Conservation (phyloP, 2,797 vertebrate genomes). For the Rhinogobio ventralis region DNA sequence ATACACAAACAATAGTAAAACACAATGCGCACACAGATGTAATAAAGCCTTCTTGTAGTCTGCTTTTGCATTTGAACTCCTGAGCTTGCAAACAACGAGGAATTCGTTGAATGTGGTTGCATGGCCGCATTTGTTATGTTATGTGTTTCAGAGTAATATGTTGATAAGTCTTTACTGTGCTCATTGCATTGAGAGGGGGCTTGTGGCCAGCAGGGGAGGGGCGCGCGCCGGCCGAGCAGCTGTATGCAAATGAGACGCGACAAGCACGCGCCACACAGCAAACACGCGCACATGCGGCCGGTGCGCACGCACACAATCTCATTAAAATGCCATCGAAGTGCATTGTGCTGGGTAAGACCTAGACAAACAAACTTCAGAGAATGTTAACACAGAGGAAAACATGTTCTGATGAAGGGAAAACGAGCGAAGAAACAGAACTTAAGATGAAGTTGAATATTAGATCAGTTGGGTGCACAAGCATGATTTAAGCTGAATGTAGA, state of each 20-base stretch:
- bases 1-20: neutral
- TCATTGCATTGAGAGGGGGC: slow-evolving; percentile 15
- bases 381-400: slow-evolving; percentile 25
- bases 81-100: neutral
- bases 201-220: slow-evolving; percentile 46
- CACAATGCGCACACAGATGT: neutral
- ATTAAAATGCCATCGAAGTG: slow-evolving; percentile 82
- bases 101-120: neutral
- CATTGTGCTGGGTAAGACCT: slow-evolving; percentile 60
- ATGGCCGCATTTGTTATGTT: neutral
- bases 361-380: slow-evolving; percentile 37
- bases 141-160: slow-evolving; percentile 1
- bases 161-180: slow-evolving; percentile 21
- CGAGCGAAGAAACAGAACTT: neutral
- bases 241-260: slow-evolving; percentile 93
- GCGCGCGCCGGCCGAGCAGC: slow-evolving; percentile 76
- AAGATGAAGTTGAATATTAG: neutral
- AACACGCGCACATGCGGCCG: slow-evolving; percentile 80
- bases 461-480: neutral
- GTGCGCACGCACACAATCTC: slow-evolving; percentile 70
- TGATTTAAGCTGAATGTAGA: neutral
- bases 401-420: neutral
- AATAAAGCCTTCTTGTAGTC: neutral
- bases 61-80: neutral
- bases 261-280: slow-evolving; percentile 91